A percentile compares a stretch with the other conserved stretches of the same genome.
These are phyloP conservation scores for Heliconius hewitsoni DNA, from an alignment of 1,140 invertebrate species.

Conservation along the genomic window DNA sequence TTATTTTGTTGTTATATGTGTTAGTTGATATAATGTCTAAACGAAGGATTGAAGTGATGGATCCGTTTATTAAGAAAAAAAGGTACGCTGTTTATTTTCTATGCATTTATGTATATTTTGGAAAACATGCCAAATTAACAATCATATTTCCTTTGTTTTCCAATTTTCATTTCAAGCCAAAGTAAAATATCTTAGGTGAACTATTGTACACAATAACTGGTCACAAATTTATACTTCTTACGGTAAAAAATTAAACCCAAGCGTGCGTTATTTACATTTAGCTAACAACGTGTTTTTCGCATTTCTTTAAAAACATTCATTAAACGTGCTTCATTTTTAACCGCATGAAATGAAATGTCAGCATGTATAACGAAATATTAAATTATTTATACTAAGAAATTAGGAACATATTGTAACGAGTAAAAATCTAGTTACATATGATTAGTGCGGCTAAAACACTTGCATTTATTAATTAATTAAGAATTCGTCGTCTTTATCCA, in stretches of 20 bases:
- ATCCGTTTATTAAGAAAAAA: conserved; percentile 90
- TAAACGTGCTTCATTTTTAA: conserved; percentile 5
- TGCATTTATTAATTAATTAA: neutral
- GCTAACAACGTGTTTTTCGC: conserved; percentile 17
- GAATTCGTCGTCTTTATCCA: neutral
- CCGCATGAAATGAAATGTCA: neutral
- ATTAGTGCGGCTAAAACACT: neutral
- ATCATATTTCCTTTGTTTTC: conserved; percentile 41
- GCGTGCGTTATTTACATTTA: conserved; percentile 13
- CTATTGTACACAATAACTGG: neutral
- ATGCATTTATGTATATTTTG: neutral
- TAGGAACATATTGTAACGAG: neutral
- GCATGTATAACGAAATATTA: neutral
- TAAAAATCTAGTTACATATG: neutral
- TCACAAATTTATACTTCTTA: neutral
- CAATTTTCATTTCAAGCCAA: neutral
- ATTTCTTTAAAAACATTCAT: neutral
- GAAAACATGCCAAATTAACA: conserved; percentile 22
- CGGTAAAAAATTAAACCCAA: neutral
- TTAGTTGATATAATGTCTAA: conserved; percentile 85
- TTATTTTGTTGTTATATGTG: conserved; percentile 54
- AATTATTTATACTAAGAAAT: neutral
- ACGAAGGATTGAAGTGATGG: conserved; percentile 90
- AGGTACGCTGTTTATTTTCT: conserved; percentile 80
- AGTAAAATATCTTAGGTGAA: neutral